Evolutionary conservation across 92 coral and sea anemone species (phyloP), one percentile per base, ranked within the genome.

Genomic region (Porites cylindrica): DNA sequence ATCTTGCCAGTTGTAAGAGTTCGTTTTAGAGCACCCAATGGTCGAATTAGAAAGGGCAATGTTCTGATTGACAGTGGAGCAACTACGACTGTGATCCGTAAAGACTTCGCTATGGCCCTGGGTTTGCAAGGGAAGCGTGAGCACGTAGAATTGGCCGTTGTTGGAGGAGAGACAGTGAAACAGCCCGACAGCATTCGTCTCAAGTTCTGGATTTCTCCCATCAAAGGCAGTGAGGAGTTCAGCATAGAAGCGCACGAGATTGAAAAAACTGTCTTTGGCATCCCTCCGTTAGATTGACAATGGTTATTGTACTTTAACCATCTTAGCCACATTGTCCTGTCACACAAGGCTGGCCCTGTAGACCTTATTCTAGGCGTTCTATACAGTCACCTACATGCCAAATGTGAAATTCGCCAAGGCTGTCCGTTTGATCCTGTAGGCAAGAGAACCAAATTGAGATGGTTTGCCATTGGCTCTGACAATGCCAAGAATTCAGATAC

Each of bases 1-100:
- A 91, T 87, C 80, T 29, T 87, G 94, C 94, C 94, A 16, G 84
- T 88, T 18, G 81, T 91, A 10, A 70, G 92, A 79, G 92, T 78
- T 66, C 84, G 78, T 8, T 91, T 91, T 80, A 78, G 73, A 88
- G 89, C 92, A 21, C 14, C 78, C 1, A 88, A 88, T 72, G 94
- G 94, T 8, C 23, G 89, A 62, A 72, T 83, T 9, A 72, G 84
- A 11, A 85, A 91, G 64, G 94, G 92, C 24, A 91, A 91, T 51
- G 82, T 84, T 16, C 88, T 91, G 16, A 70, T 91, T 29, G 94
- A 88, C 79, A 88, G 91, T 23, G 91, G 94, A 66, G 94, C 94
- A 43, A 91, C 71, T n/a, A 91, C 91, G 11, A 91, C 93, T 8
- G 93, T 87, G 61, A 91, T 91, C 8, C 68, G 82, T 38, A 68